Evolutionary conservation across 2,888 invertebrate species (phyloP), one percentile per base, ranked within the genome.

Genomic region (Platypus cylindrus): DNA sequence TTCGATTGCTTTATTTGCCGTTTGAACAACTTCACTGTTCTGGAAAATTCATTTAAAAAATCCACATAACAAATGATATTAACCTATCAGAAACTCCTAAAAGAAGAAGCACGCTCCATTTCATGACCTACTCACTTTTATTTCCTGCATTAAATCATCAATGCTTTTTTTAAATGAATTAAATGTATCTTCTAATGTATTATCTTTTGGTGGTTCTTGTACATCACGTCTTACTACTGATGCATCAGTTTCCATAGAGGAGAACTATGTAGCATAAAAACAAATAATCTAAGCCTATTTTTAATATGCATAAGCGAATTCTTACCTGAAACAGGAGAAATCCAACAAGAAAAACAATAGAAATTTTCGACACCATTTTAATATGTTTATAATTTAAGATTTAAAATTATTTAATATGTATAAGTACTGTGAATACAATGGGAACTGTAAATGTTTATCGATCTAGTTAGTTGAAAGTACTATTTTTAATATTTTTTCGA

Each of bases 51-150:
- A n/a, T n/a, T n/a, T n/a, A n/a, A n/a, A n/a, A n/a, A n/a, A n/a
- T n/a, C n/a, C n/a, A n/a, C n/a, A n/a, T n/a, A n/a, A n/a, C n/a
- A n/a, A n/a, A n/a, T n/a, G n/a, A n/a, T n/a, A n/a, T n/a, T n/a
- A n/a, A n/a, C n/a, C n/a, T n/a, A n/a, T n/a, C n/a, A n/a, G n/a
- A n/a, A n/a, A n/a, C n/a, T n/a, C n/a, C n/a, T n/a, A n/a, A n/a
- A n/a, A n/a, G n/a, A n/a, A n/a, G n/a, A n/a, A n/a, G n/a, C n/a
- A n/a, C n/a, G n/a, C n/a, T n/a, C n/a, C n/a, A n/a, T n/a, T n/a
- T n/a, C n/a, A n/a, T n/a, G n/a, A n/a, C n/a, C n/a, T n/a, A 23
- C 17, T 36, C 36, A 50, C 53, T 45, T 53, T 47, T 14, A 54
- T 43, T 32, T 52, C 51, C 11, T 44, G 41, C 3, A 49, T 39